Evolutionary conservation across 2,797 vertebrate species (phyloP), one percentile per base, ranked within the genome.

Genomic region (Chelonia mydas): DNA sequence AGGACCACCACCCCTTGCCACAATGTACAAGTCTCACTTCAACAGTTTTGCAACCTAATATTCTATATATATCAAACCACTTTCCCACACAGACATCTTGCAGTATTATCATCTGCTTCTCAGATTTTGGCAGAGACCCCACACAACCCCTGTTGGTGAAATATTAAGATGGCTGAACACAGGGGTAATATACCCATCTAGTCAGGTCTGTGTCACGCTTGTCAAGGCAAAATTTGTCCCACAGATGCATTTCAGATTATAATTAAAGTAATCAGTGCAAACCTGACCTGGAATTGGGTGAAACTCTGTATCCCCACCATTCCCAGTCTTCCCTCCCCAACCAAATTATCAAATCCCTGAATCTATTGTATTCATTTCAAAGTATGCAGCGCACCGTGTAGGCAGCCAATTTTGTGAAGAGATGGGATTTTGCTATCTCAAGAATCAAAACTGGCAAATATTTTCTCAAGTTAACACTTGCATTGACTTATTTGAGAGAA

Each of bases 391-490:
- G 31, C 27, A 27, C 2, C 31, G n/a, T 12, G 28, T 80, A 83
- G 89, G 84, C 12, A 93, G 65, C 81, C 83, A 91, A 91, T 88
- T 97, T 87, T 90, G 68, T 51, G 28, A 97, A 74, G 50, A 91
- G 16, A 16, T 6, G 81, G 50, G 2, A n/a, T 55, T 92, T 92
- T 96, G 93, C 45, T 87, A 57, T 77, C 79, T 95, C 59, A 82
- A 92, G 57, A 90, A 96, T 88, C 95, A 85, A 93, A 86, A 77
- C 55, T 80, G 85, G 19, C 79, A 90, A 84, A 92, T 91, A 90
- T 83, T 37, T 65, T 61, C 94, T 51, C 49, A 23, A 61, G 41
- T 94, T 93, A 90, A 74, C 31, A 92, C 13, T 93, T 95, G 68
- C 84, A 88, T 1, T 84, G 31, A 78, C 28, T 82, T 55, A n/a